Evolutionary conservation across 1,140 invertebrate genomes (phyloP), one percentile per base, ranked within the genome.

Genomic region (Zaprionus kolodkinae): DNA sequence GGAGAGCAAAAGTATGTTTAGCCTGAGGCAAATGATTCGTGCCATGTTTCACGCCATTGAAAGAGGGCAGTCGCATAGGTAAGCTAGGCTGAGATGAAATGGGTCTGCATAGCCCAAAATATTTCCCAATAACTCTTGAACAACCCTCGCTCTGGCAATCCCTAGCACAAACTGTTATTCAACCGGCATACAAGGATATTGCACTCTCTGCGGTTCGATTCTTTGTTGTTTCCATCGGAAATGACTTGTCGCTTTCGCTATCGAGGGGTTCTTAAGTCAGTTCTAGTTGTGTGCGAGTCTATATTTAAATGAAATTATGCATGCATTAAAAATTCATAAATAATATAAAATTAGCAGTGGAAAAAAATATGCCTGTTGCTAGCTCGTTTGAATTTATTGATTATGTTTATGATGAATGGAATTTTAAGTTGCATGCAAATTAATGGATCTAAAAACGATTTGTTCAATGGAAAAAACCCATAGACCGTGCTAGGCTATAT

Each of bases 381-480:
- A 45, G 40, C 7, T 9, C 38, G 13, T 40, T n/a, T 62, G 43
- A 30, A 59, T 40, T 50, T 59, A 70, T 72, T 66, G 55, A 72
- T 50, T 72, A 36, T 36, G 6, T 15, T 21, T 3, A 73, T 86
- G 83, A 86, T 71, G 59, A 83, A 86, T 86, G 83, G 84, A 60
- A 54, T 72, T 86, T 86, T 86, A 86, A 83, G 72, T 77, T 82
- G 25, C 72, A 86, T 86, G 82, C 82, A 86, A 86, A 86, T 86
- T 72, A 57, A 30, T 52, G 79, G 83, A 87, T 86, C 78, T 87
- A 86, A 86, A 86, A 86, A 33, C 83, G 64, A 86, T 86, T 79
- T 62, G 57, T 85, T 76, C 56, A 57, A 62, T n/a, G 5, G 10
- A 52, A 70, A 43, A 13, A 6, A 35, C 40, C 50, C 61, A 45